A percentile compares a stretch with the other conserved stretches of the same genome.
These are phyloP conservation scores for Alces alces DNA, from an alignment of 2,113 vertebrate species.

Conservation along the genomic window DNA sequence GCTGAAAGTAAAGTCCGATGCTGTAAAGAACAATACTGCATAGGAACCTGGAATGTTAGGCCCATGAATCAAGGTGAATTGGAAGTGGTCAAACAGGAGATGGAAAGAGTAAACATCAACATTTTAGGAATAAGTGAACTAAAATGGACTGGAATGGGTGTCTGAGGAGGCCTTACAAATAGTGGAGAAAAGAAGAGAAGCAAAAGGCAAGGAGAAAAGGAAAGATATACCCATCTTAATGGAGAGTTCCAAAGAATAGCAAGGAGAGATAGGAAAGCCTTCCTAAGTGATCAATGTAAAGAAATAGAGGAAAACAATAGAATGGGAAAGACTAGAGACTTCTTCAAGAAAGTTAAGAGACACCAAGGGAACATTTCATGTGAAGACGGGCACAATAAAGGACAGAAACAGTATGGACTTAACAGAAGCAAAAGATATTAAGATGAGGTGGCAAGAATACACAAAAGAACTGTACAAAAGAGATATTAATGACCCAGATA, in stretches of 20 bases:
- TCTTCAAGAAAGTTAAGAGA: background rate
- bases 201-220: background rate
- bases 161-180: background rate
- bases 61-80: background rate
- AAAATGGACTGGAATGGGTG: background rate
- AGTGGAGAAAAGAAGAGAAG: background rate
- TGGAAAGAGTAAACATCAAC: background rate
- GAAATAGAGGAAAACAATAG: background rate
- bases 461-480: background rate
- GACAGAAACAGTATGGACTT: background rate
- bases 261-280: background rate
- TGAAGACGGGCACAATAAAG: background rate
- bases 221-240: background rate
- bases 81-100: background rate
- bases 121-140: background rate
- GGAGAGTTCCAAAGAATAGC: background rate
- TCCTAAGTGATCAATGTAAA: background rate
- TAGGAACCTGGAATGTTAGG: background rate
- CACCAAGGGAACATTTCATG: background rate
- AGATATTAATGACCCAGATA: background rate
- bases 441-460: background rate
- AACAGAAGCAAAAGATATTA: background rate
- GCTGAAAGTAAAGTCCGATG: background rate
- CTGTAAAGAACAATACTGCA: background rate
- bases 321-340: background rate